phyloP scores from a whole-genome alignment of 2,797 vertebrate genomes.

The Stomatorhinus walkeri region DNA sequence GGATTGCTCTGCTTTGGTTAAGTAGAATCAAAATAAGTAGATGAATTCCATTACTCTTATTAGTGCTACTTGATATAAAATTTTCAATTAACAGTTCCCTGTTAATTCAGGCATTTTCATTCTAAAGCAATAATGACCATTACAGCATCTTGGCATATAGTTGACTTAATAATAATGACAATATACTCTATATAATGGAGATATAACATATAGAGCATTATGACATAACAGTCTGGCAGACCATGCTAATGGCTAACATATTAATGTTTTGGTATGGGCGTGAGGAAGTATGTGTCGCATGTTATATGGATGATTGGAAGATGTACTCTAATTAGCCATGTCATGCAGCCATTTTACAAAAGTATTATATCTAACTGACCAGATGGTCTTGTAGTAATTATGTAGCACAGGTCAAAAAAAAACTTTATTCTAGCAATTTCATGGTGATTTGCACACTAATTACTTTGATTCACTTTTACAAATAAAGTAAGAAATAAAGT shows the following conservation, averaged over 20 bases:
- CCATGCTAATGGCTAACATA: neutral
- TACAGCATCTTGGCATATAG: neutral
- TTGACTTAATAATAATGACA: neutral
- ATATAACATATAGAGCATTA: neutral
- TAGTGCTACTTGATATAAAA: slow-evolving; percentile 45
- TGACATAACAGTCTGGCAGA: neutral
- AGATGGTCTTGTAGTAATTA: neutral
- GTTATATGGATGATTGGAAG: neutral
- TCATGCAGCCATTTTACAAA: neutral
- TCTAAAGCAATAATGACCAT: neutral
- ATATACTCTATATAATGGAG: neutral
- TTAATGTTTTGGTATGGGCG: neutral
- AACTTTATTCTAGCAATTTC: neutral
- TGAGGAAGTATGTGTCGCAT: neutral
- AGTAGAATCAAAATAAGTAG: neutral
- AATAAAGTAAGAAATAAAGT: neutral
- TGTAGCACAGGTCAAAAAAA: neutral
- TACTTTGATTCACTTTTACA: neutral
- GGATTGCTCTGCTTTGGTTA: slow-evolving; percentile 51
- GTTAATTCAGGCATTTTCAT: neutral
- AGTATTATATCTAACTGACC: neutral
- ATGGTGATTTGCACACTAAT: neutral
- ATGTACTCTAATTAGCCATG: neutral
- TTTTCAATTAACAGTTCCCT: too few species aligned
- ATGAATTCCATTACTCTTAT: slow-evolving; percentile 57